Evolutionary conservation across 2,797 vertebrate genomes (phyloP).

Genomic region (Gymnothorax reevesii): DNA sequence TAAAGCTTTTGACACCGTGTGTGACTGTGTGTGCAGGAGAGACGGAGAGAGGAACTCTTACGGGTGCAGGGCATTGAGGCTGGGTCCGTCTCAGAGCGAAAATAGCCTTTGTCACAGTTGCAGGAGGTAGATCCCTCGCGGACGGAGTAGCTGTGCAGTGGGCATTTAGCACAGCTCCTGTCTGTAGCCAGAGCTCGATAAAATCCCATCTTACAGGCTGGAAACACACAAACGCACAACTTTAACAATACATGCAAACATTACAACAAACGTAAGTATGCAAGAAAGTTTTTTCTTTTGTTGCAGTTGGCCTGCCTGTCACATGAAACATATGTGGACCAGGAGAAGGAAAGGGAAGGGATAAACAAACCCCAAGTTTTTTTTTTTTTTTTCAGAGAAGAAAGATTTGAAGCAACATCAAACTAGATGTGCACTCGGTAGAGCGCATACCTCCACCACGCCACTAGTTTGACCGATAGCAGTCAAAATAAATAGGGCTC

Average conservation of each 20-base stretch:
- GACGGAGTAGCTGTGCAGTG: slow-evolving; percentile 90
- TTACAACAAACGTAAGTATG: background rate
- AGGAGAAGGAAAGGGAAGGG: too few species aligned
- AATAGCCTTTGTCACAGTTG: slow-evolving; percentile 90
- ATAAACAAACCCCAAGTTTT: too few species aligned
- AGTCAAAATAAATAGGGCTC: too few species aligned
- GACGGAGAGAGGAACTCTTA: slow-evolving; percentile 69
- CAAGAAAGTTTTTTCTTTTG: background rate
- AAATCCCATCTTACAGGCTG: slow-evolving; percentile 95
- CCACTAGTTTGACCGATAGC: too few species aligned
- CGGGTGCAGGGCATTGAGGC: slow-evolving; percentile 94
- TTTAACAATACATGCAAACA: slow-evolving; percentile 54
- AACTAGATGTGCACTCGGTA: too few species aligned
- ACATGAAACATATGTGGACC: background rate
- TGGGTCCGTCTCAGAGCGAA: slow-evolving; percentile 88
- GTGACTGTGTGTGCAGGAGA: slow-evolving; percentile 14
- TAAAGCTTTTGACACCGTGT: slow-evolving; percentile 30
- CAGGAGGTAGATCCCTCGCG: slow-evolving; percentile 92
- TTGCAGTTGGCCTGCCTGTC: background rate
- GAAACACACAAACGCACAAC: slow-evolving; percentile 53
- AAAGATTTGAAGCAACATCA: too few species aligned
- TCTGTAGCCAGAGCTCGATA: slow-evolving; percentile 91
- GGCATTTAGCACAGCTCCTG: slow-evolving; percentile 87
- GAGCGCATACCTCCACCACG: too few species aligned
- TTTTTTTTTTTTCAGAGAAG: too few species aligned